Evolutionary conservation across 2,888 invertebrate genomes (phyloP).

Genomic region (Empis livida): DNA sequence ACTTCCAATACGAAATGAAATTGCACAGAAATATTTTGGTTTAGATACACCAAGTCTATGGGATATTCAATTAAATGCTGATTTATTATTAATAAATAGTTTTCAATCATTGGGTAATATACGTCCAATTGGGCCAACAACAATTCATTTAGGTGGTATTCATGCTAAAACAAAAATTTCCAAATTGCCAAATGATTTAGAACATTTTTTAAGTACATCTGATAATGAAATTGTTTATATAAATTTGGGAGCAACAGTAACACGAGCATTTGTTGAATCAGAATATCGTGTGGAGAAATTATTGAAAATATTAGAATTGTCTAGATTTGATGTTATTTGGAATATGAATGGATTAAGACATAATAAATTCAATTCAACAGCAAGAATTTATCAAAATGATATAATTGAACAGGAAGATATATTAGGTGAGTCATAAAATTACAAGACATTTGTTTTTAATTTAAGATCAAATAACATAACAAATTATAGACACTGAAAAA

Average conservation of each 20-base stretch:
- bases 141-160: constrained; percentile 19
- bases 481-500: too few relatives aligned
- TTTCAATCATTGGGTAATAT: constrained; percentile 17
- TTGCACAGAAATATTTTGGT: constrained; percentile 17
- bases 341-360: constrained; percentile 15
- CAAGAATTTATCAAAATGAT: constrained; percentile 13
- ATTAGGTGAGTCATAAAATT: constrained; percentile 14
- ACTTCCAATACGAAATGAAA: constrained; percentile 19
- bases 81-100: constrained; percentile 18
- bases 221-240: constrained; percentile 14
- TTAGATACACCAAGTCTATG: constrained; percentile 15
- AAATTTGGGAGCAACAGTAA: constrained; percentile 15
- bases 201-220: constrained; percentile 14
- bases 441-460: too few relatives aligned
- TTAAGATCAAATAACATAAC: too few relatives aligned
- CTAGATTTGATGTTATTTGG: constrained; percentile 16
- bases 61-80: constrained; percentile 18
- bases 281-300: constrained; percentile 15
- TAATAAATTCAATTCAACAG: constrained; percentile 14
- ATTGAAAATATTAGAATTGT: constrained; percentile 15
- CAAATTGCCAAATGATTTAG: constrained; percentile 12
- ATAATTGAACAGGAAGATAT: constrained; percentile 17
- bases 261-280: constrained; percentile 12
- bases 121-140: constrained; percentile 18
- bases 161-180: constrained; percentile 13